These are phyloP conservation scores for Lycocorax pyrrhopterus DNA, from an alignment of 2,113 vertebrate species.

Conservation along the genomic window DNA sequence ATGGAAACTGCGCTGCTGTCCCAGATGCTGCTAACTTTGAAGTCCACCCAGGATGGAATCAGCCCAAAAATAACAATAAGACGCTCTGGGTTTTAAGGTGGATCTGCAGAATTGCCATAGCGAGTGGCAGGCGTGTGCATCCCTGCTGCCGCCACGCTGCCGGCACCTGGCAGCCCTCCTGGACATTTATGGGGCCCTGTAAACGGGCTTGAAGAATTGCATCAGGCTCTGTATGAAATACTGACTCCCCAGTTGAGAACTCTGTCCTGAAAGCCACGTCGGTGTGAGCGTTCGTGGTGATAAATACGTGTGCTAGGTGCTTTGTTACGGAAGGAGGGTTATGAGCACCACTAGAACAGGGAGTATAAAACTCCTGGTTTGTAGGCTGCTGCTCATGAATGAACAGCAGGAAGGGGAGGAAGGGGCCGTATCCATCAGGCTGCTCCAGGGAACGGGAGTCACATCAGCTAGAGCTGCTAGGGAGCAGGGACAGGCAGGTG, in stretches of 20 bases:
- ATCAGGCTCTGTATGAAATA: neutral
- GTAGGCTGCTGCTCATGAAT: neutral
- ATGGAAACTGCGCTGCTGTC: constrained; percentile 74
- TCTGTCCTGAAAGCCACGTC: neutral
- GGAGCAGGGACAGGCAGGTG: neutral
- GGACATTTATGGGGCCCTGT: neutral
- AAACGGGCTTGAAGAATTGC: neutral
- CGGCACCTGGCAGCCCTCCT: neutral
- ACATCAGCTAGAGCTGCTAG: neutral
- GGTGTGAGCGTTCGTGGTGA: accelerated
- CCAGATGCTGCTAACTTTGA: constrained; percentile 77
- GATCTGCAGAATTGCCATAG: constrained; percentile 15
- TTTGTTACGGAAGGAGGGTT: neutral
- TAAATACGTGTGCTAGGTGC: constrained; percentile 3
- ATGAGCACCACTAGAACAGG: neutral
- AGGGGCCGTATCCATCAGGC: neutral
- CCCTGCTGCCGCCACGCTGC: neutral
- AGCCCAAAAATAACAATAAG: constrained; percentile 74
- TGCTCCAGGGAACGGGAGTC: accelerated
- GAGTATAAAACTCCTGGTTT: neutral
- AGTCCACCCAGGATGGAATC: constrained; percentile 73
- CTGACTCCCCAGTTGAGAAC: neutral
- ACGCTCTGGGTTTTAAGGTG: constrained; percentile 63
- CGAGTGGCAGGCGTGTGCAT: accelerated
- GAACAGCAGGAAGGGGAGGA: neutral